Percentiles rank a stretch among this genome's conserved stretches.
Evolutionary conservation across 2,797 vertebrate species (phyloP).

Genomic region (Silurus aristotelis): DNA sequence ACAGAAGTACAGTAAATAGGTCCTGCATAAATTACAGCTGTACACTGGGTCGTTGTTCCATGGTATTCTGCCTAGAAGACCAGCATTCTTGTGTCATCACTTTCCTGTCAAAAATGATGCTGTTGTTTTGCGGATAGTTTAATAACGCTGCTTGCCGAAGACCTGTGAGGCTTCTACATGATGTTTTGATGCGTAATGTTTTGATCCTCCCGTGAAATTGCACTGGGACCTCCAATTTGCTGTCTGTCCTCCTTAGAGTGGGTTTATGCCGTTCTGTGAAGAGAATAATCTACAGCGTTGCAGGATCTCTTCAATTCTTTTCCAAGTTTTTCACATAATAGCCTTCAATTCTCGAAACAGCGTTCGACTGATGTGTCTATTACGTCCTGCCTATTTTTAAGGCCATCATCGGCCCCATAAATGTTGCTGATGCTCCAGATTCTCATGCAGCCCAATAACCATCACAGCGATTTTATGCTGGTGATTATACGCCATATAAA

Average conservation of each 20-base stretch:
- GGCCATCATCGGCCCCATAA: background rate
- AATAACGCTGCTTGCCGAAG: background rate
- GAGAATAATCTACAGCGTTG: background rate
- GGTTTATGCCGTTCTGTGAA: background rate
- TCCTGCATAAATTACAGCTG: background rate
- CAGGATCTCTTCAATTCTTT: background rate
- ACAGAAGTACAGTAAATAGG: background rate
- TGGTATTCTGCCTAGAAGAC: background rate
- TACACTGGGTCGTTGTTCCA: background rate
- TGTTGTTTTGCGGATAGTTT: background rate
- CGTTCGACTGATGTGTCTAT: background rate
- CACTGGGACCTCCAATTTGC: background rate
- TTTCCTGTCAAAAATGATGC: background rate
- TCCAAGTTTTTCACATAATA: background rate
- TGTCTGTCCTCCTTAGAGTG: background rate
- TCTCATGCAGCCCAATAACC: conserved; percentile 1
- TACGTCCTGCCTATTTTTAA: background rate
- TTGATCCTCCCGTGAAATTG: background rate
- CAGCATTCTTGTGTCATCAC: background rate
- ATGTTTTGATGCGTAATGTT: too few relatives aligned
- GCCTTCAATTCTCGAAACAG: background rate
- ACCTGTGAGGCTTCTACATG: background rate
- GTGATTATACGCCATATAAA: background rate
- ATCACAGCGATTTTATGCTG: background rate
- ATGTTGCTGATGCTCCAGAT: background rate